These are phyloP conservation scores for Lucinisca nassula DNA, from an alignment of 2,888 invertebrate genomes.

Conservation along the genomic window DNA sequence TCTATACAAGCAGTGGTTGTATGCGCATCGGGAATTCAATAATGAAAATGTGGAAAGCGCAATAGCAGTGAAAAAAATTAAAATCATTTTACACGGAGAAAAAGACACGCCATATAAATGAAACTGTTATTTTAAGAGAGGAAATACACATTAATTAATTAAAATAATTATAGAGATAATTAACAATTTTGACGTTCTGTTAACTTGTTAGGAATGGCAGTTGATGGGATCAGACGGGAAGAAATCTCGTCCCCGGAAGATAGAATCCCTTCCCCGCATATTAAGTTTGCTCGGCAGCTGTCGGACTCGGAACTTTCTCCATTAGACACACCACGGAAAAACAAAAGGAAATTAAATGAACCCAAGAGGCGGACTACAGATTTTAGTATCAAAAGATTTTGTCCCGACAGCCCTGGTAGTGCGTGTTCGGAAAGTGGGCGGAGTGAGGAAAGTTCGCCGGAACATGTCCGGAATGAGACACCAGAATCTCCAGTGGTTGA, in stretches of 20 bases:
- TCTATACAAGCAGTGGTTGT: constrained; percentile 56
- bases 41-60: background rate
- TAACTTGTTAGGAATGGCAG: background rate
- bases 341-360: constrained; percentile 92
- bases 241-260: constrained; percentile 35
- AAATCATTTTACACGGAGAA: background rate
- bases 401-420: constrained; percentile 80
- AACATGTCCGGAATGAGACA: constrained; percentile 72
- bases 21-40: constrained; percentile 15
- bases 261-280: constrained; percentile 58
- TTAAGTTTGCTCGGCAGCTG: constrained; percentile 38
- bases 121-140: background rate
- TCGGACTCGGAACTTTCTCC: constrained; percentile 55
- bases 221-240: background rate
- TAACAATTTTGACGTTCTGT: background rate
- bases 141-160: background rate
- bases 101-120: no score
- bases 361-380: constrained; percentile 88
- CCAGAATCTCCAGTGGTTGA: constrained; percentile 64
- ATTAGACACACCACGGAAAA: constrained; percentile 86
- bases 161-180: background rate
- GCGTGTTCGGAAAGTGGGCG: constrained; percentile 80
- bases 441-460: constrained; percentile 76
- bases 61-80: background rate
- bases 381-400: constrained; percentile 84